Conservation (phyloP, 2,888 invertebrate genomes). For the Apotomis betuletana region DNA sequence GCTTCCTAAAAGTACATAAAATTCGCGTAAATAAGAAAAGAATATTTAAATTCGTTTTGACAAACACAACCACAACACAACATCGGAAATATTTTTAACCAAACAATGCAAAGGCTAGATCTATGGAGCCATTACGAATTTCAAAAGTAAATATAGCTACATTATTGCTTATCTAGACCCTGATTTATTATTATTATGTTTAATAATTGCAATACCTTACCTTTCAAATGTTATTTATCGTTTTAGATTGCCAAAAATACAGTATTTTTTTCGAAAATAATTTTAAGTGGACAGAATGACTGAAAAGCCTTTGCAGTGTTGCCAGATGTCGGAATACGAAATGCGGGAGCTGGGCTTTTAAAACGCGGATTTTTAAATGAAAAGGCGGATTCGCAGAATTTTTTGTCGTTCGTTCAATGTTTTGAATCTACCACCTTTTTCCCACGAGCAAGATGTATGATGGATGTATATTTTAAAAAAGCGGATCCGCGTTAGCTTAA, state of each 20-base stretch:
- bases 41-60: slow-evolving; percentile 25
- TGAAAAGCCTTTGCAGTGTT: slow-evolving; percentile 36
- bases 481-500: no score
- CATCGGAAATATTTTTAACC: slow-evolving; percentile 23
- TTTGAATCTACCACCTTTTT: no score
- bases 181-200: background rate
- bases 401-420: no score
- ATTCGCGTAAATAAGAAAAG: background rate
- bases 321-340: no score
- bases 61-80: slow-evolving; percentile 17
- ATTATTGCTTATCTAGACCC: background rate
- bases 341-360: no score
- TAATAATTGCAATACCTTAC: background rate
- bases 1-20: background rate
- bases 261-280: slow-evolving; percentile 2
- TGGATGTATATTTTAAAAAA: no score
- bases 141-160: background rate
- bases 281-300: slow-evolving; percentile 31
- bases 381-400: no score
- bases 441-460: no score
- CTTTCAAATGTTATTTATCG: background rate
- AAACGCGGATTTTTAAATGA: no score
- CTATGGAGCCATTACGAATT: slow-evolving; percentile 23
- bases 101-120: slow-evolving; percentile 38
- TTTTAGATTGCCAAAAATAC: background rate